These are phyloP conservation scores for Saguinus oedipus DNA, from an alignment of 2,797 vertebrate genomes.

Conservation along the genomic window DNA sequence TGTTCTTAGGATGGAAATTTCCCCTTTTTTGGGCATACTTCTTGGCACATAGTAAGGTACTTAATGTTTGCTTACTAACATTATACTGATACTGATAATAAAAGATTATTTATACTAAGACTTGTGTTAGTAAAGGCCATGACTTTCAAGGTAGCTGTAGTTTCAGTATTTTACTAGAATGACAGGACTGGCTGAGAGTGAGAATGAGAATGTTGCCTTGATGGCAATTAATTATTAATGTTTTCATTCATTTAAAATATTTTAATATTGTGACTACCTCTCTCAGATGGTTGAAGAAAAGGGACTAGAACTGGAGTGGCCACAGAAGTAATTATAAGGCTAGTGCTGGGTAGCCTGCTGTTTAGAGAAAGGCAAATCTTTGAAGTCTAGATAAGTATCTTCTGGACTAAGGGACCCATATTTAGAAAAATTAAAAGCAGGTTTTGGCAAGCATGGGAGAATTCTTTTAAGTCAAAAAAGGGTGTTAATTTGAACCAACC, in stretches of 20 bases:
- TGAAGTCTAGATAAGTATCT: constrained; percentile 7
- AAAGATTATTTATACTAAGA: not conserved
- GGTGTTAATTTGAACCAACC: constrained; percentile 28
- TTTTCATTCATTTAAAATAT: constrained; percentile 34
- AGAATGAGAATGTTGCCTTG: constrained; percentile 10
- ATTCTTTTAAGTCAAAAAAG: constrained; percentile 43
- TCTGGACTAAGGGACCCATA: not conserved
- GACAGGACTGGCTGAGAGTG: not conserved
- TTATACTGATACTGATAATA: not conserved
- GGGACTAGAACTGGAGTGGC: not conserved
- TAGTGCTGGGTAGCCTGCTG: not conserved
- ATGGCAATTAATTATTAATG: constrained; percentile 31
- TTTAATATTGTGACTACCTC: constrained; percentile 8
- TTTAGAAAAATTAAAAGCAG: constrained; percentile 37
- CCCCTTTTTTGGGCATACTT: not conserved
- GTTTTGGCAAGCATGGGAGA: constrained; percentile 32
- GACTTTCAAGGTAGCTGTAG: not conserved
- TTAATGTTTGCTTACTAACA: constrained; percentile 23
- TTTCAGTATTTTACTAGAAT: constrained; percentile 8
- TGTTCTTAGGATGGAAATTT: not conserved
- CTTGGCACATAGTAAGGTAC: not conserved
- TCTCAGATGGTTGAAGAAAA: constrained; percentile 37
- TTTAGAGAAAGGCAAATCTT: constrained; percentile 30
- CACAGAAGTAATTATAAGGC: not conserved
- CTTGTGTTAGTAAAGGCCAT: not conserved